Percentiles rank a stretch among this genome's conserved stretches.
phyloP scores from a whole-genome alignment of 2,888 invertebrate genomes.

The Sphecodes monilicornis region DNA sequence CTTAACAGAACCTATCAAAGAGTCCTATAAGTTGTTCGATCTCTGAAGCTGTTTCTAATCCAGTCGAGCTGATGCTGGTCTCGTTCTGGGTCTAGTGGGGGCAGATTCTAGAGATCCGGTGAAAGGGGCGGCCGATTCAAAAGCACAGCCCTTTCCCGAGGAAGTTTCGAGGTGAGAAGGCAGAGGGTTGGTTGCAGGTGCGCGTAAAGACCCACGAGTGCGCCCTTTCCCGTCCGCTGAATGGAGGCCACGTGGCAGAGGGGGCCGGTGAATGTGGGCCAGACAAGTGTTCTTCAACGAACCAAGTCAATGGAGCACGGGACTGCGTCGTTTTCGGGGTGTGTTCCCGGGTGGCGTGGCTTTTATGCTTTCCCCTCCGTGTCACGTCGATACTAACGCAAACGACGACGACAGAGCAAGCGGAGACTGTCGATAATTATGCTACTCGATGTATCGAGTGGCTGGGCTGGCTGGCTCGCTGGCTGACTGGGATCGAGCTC shows the following conservation, averaged over 20 bases:
- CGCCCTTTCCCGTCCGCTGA: slow-evolving; percentile 64
- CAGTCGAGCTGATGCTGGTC: neutral
- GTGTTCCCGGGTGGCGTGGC: neutral
- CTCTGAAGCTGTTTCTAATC: neutral
- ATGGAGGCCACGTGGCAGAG: slow-evolving; percentile 70
- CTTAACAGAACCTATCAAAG: neutral
- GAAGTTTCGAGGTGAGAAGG: slow-evolving; percentile 26
- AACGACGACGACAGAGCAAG: slow-evolving; percentile 24
- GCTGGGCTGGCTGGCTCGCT: slow-evolving; percentile 24
- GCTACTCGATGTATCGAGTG: slow-evolving; percentile 44
- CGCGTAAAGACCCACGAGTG: slow-evolving; percentile 45
- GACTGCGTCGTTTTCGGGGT: slow-evolving; percentile 11
- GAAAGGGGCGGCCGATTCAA: slow-evolving; percentile 41
- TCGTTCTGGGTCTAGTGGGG: neutral
- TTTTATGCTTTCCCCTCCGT: neutral
- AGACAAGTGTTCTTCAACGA: slow-evolving; percentile 74
- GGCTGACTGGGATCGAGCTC: slow-evolving; percentile 41
- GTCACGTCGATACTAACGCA: slow-evolving; percentile 5
- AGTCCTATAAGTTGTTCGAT: neutral
- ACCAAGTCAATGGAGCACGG: slow-evolving; percentile 74
- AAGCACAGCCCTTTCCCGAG: slow-evolving; percentile 33
- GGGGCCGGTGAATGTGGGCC: slow-evolving; percentile 71
- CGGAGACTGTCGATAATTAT: slow-evolving; percentile 59
- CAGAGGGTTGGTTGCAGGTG: slow-evolving; percentile 46
- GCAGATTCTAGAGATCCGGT: neutral